Conservation (phyloP, 2,888 invertebrate species). For the Pimpla rufipes region DNA sequence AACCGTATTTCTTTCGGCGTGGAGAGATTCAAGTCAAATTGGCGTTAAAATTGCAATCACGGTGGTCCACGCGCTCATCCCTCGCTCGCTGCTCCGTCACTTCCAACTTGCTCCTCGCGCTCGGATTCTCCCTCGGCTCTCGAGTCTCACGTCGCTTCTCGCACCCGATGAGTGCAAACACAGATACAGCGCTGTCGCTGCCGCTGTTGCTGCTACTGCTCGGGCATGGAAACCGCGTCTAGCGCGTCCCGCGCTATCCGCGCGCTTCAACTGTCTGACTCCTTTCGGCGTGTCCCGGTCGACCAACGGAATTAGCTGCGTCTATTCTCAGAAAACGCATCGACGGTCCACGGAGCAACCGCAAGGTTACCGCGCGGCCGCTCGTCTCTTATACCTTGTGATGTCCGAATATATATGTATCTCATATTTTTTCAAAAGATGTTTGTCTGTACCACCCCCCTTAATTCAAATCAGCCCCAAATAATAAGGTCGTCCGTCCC, state of each 20-base stretch:
- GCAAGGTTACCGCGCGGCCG: conserved; percentile 45
- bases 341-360: conserved; percentile 32
- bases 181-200: conserved; percentile 6
- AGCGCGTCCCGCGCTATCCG: conserved; percentile 41
- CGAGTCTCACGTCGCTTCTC: conserved; percentile 29
- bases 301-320: conserved; percentile 83
- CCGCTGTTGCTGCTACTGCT: too few species aligned
- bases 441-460: too few species aligned
- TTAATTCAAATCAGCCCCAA: too few species aligned
- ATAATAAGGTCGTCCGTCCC: too few species aligned
- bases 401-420: conserved; percentile 33
- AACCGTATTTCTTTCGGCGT: conserved; percentile 82
- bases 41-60: conserved; percentile 85
- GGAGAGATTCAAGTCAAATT: conserved; percentile 84
- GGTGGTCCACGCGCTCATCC: conserved; percentile 80
- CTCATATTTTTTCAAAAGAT: too few species aligned
- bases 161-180: conserved; percentile 40
- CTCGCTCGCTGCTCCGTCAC: conserved; percentile 60
- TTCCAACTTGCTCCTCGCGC: conserved; percentile 57
- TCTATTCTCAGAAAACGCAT: conserved; percentile 83
- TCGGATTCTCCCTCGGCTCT: conserved; percentile 46
- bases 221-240: conserved; percentile 12
- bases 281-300: conserved; percentile 45
- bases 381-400: conserved; percentile 40
- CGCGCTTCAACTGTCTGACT: conserved; percentile 60